Evolutionary conservation across 2,113 vertebrate genomes (phyloP).

Genomic region (Actinemys pallida): DNA sequence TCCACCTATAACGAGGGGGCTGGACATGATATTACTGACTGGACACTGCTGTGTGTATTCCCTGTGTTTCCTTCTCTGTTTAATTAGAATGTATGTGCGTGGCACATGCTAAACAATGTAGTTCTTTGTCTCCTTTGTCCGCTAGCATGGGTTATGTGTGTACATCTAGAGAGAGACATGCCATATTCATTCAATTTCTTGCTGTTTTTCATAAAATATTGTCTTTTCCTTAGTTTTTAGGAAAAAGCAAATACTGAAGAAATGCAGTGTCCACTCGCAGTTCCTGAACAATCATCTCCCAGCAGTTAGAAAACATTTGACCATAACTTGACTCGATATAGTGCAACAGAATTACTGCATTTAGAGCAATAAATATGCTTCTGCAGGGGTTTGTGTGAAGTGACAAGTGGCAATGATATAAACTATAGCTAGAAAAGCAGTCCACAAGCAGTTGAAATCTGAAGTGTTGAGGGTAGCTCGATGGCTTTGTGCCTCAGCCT

Average conservation of each 20-base stretch:
- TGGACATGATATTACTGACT: background rate
- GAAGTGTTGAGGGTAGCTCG: background rate
- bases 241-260: no score
- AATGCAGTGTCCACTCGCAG: background rate
- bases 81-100: background rate
- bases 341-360: background rate
- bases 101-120: background rate
- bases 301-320: background rate
- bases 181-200: background rate
- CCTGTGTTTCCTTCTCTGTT: background rate
- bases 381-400: background rate
- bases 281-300: background rate
- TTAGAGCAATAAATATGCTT: background rate
- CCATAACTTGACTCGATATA: background rate
- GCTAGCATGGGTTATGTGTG: background rate
- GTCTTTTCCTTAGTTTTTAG: background rate
- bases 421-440: background rate
- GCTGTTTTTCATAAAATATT: background rate
- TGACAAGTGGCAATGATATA: background rate
- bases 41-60: background rate
- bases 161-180: background rate
- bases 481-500: accelerated
- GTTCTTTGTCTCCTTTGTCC: background rate
- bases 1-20: background rate
- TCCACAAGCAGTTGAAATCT: background rate